Evolutionary conservation across 2,113 vertebrate genomes (phyloP).

Genomic region (Atherinomorus stipes): DNA sequence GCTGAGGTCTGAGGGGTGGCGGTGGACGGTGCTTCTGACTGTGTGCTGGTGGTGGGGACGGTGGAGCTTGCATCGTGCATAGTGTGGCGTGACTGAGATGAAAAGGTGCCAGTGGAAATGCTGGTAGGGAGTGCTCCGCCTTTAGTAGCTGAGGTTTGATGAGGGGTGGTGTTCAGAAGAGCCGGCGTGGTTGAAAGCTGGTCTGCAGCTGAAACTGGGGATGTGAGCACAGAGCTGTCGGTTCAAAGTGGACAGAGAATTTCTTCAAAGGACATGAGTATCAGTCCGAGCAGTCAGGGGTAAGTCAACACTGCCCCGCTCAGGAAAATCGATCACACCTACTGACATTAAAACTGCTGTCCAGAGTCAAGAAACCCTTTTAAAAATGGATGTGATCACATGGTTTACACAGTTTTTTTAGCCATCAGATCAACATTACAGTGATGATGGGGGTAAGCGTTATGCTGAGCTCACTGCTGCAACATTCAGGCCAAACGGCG

Average conservation of each 20-base stretch:
- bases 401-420: neutral
- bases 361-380: neutral
- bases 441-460: neutral
- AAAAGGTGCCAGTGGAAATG: conserved; percentile 35
- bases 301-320: conserved; percentile 8
- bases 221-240: conserved; percentile 33
- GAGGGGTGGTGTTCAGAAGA: conserved; percentile 14
- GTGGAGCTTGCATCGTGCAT: conserved; percentile 46
- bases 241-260: conserved; percentile 32
- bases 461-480: neutral
- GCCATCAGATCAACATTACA: conserved; percentile 8
- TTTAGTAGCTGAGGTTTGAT: conserved; percentile 9
- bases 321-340: neutral
- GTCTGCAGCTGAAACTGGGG: conserved; percentile 42
- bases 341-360: conserved; percentile 13
- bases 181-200: conserved; percentile 38
- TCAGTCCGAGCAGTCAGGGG: neutral
- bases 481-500: neutral
- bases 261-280: conserved; percentile 24
- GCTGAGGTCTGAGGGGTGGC: conserved; percentile 21
- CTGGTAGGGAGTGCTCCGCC: neutral
- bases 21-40: conserved; percentile 38
- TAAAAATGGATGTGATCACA: neutral
- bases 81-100: conserved; percentile 44
- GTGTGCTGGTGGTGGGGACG: conserved; percentile 53